These are phyloP conservation scores for Microplitis manilae DNA, from an alignment of 2,888 invertebrate genomes.

Conservation along the genomic window DNA sequence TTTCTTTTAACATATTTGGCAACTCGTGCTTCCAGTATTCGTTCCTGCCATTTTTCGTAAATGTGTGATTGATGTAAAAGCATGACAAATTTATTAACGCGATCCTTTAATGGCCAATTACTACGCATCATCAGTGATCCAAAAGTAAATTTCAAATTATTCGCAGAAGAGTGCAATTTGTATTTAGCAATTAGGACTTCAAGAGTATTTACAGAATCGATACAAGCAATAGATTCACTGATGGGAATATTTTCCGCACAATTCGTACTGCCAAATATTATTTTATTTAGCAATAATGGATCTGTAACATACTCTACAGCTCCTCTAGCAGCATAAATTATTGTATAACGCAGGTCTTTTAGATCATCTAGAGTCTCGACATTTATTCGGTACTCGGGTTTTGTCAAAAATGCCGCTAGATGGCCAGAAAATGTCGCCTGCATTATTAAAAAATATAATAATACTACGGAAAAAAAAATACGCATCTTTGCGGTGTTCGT, in stretches of 20 bases:
- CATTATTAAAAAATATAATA: background rate
- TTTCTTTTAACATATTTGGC: background rate
- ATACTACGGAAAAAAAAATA: constrained; percentile 13
- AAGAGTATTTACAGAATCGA: background rate
- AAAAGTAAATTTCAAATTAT: background rate
- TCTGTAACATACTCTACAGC: too few species aligned
- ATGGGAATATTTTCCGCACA: too few species aligned
- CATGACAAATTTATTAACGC: background rate
- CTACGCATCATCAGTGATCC: background rate
- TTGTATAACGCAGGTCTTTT: background rate
- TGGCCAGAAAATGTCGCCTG: background rate
- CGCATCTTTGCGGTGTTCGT: background rate
- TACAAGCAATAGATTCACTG: background rate
- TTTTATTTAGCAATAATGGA: too few species aligned
- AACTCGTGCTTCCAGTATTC: too few species aligned
- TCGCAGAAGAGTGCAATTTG: background rate
- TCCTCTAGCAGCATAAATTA: background rate
- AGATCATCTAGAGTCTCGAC: background rate
- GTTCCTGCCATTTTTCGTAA: background rate
- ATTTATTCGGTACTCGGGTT: background rate
- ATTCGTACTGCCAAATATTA: too few species aligned
- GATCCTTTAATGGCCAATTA: background rate
- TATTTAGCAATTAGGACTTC: background rate
- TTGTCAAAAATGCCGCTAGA: background rate
- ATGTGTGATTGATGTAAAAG: background rate